Evolutionary conservation across 2,888 invertebrate species (phyloP), one percentile per base, ranked within the genome.

Genomic region (Nemurella pictetii): DNA sequence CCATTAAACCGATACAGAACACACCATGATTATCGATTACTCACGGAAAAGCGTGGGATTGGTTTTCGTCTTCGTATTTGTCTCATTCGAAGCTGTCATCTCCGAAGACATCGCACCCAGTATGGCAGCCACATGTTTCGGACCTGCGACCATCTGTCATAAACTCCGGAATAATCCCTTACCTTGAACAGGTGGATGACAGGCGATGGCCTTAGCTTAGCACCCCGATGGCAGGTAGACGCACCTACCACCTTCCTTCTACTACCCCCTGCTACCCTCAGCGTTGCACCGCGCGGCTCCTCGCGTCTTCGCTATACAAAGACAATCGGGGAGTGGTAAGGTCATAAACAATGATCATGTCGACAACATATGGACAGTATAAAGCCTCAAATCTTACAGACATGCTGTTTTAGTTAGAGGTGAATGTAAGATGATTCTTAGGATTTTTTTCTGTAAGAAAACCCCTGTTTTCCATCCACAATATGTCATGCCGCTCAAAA

Each of bases 301-400:
- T 3, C 55, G 55, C 55, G 20, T 55, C 55, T 55, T 75, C 75
- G 2, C 75, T 5, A 4, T 26, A 27, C 28, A 75, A 75, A 75
- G 75, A 75, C 75, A 75, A 75, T 75, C 2, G 26, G 75, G 75
- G 26, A 28, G 27, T 26, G 75, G 75, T 75, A n/a, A 26, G 26
- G 75, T 75, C 75, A 26, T 75, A 75, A 75, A 75, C 75, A 75
- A 75, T 28, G 28, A 75, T 75, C 75, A 26, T 75, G 26, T 75
- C 75, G 26, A 27, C 75, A 75, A 28, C 55, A 55, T 55, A 55
- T 55, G 55, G 55, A 55, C 20, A 55, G 1, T 55, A 55, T 55
- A 20, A 12, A 20, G 55, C 55, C 55, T 12, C 1, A 55, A 55
- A 55, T 55, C 55, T 55, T 20, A 55, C 20, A 55, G 55, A 55